Evolutionary conservation across 2,888 invertebrate species (phyloP), one percentile per base, ranked within the genome.

Genomic region (Scaptomyza cyrtandrae): DNA sequence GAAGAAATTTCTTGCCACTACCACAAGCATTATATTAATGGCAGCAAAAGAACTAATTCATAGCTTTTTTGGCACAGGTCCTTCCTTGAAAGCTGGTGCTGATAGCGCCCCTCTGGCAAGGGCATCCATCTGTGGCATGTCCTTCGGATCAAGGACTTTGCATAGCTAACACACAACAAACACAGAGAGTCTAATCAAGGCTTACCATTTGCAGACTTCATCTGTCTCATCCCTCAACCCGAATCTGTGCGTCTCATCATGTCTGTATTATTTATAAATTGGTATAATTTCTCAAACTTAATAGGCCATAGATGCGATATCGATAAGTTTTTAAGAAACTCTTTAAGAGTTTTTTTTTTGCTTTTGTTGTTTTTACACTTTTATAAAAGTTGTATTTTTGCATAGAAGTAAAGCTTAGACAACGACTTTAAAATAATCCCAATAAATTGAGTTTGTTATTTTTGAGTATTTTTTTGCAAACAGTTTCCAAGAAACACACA

Each of bases 11-110:
- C 39, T 14, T 39, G 45, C 39, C 55, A 53, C 66, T 53, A 45
- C 33, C 55, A 41, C 9, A 39, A 66, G 60, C 55, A 35, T 35
- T n/a, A 16, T 39, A 53, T 59, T 53, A 53, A 55, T 62, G 55
- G 48, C 73, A 59, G 55, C 64, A 55, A 57, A 65, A 55, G 53
- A 50, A 78, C 75, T 71, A 79, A 76, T 79, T 76, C 79, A n/a
- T 71, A 60, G 52, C 60, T 53, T 63, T 63, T 70, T 71, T 43
- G 10, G 10, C 41, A 43, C 44, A 39, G 31, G 39, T 27, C 16
- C 54, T 39, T 6, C 14, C 13, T 16, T 2, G 33, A 54, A 31
- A 14, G n/a, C n/a, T n/a, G n/a, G n/a, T n/a, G n/a, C n/a, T n/a
- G n/a, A n/a, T n/a, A n/a, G 14, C 7, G 57, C 46, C 52, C 27